Conservation (phyloP, 2,113 vertebrate species). For the Butorides virescens region DNA sequence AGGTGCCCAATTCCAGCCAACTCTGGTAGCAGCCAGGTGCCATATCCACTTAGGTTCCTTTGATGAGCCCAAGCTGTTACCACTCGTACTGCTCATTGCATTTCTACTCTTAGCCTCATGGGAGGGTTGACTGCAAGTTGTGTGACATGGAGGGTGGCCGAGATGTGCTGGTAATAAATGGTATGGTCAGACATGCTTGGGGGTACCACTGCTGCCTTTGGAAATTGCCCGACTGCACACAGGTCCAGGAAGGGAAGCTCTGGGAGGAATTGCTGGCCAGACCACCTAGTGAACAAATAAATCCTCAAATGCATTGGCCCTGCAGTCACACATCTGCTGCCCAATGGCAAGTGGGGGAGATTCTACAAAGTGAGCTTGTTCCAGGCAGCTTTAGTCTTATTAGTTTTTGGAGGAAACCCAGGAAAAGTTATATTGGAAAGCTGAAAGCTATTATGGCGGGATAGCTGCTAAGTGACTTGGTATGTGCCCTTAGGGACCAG, state of each 20-base stretch:
- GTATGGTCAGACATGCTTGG: neutral
- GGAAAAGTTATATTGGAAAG: slow-evolving; percentile 46
- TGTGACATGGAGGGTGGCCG: neutral
- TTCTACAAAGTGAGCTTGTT: neutral
- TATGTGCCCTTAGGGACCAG: slow-evolving; percentile 24
- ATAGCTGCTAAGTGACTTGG: slow-evolving; percentile 26
- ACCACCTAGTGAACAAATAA: neutral
- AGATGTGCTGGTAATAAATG: neutral
- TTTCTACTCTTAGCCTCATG: neutral
- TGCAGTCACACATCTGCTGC: slow-evolving; percentile 28
- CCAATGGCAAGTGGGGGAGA: neutral
- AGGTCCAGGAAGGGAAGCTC: neutral
- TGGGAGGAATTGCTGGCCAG: neutral
- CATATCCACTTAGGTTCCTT: neutral
- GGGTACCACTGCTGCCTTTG: neutral
- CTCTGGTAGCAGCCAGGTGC: neutral
- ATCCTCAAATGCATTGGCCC: neutral
- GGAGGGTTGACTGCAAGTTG: neutral
- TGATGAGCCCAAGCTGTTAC: neutral
- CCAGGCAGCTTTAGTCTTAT: neutral
- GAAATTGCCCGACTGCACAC: neutral
- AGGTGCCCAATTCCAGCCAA: neutral
- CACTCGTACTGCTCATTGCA: neutral
- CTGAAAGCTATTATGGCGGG: slow-evolving; percentile 19
- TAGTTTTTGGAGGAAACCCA: slow-evolving; percentile 48